Base-by-base conservation (phyloP, 2,888 invertebrate genomes). In the Chloromyia formosa region DNA sequence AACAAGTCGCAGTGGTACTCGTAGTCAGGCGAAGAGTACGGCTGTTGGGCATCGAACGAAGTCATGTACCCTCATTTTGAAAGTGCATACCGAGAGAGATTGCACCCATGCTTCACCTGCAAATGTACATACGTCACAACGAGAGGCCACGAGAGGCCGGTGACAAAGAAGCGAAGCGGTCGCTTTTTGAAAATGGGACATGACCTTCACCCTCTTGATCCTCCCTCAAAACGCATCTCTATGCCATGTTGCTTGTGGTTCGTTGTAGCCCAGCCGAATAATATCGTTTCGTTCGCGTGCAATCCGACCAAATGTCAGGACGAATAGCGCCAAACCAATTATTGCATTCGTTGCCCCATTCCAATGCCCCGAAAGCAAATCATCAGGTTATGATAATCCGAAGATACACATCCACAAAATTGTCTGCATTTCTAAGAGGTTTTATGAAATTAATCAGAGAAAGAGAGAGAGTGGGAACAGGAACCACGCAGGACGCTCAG, bases 181-280 rank as follows among this genome's bases (percentile, higher is more conserved):
- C 62, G 62, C 62, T 4, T 7, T 35, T 40, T 60, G 3, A 10
- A 62, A 62, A 40, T 62, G 16, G 62, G 62, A 62, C 62, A 62
- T 62, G 62, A 62, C 62, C 62, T 62, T 62, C 62, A 62, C 62
- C 62, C 62, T 62, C 62, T 18, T 16, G 12, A 14, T 22, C 35
- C 35, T 62, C 14, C 27, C 40, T 27, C 60, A 2, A 61, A 61
- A 61, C 14, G 60, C 60, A 60, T 23, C 49, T 49, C 49, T 10
- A n/a, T 49, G 16, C 14, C 49, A 12, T 12, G 16, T 3, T 12
- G n/a, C n/a, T n/a, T n/a, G n/a, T n/a, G n/a, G n/a, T n/a, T n/a
- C n/a, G n/a, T n/a, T n/a, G n/a, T n/a, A n/a, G n/a, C n/a, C n/a
- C n/a, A n/a, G n/a, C n/a, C n/a, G n/a, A n/a, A n/a, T n/a, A n/a